Conservation (phyloP, 2,888 invertebrate genomes). For the Apodemia hepburni region DNA sequence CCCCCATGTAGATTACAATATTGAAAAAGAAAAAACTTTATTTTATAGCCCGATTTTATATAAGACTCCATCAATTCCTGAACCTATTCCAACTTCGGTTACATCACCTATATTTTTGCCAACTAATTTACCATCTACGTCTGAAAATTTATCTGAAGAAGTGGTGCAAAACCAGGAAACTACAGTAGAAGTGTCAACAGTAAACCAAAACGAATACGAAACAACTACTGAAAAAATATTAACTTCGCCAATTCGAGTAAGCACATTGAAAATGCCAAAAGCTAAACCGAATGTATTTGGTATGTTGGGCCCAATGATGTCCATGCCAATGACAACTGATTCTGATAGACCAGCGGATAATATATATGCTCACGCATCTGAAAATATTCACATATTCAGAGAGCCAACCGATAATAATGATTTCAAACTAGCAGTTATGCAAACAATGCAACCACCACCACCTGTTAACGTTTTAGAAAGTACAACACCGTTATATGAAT, state of each 20-base stretch:
- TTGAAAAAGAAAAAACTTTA: slow-evolving; percentile 24
- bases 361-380: slow-evolving; percentile 66
- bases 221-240: slow-evolving; percentile 47
- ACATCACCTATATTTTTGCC: slow-evolving; percentile 52
- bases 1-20: slow-evolving; percentile 45
- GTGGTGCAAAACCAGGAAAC: slow-evolving; percentile 44
- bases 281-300: slow-evolving; percentile 50
- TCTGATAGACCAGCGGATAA: slow-evolving; percentile 64
- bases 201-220: slow-evolving; percentile 42
- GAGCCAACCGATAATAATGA: slow-evolving; percentile 46
- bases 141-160: slow-evolving; percentile 34
- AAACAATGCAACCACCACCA: slow-evolving; percentile 82
- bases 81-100: slow-evolving; percentile 42
- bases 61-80: slow-evolving; percentile 55
- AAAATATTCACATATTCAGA: slow-evolving; percentile 62
- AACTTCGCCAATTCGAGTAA: slow-evolving; percentile 38
- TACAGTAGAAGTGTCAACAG: slow-evolving; percentile 43
- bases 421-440: slow-evolving; percentile 74
- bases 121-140: slow-evolving; percentile 50
- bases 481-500: slow-evolving; percentile 39
- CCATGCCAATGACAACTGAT: slow-evolving; percentile 65
- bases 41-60: slow-evolving; percentile 64
- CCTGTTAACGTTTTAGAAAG: slow-evolving; percentile 44
- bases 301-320: slow-evolving; percentile 69
- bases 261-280: slow-evolving; percentile 38